Percentiles rank a stretch among this genome's conserved stretches.
These are phyloP conservation scores for Neopipo cinnamomea DNA, from an alignment of 2,113 vertebrate species.

Conservation along the genomic window DNA sequence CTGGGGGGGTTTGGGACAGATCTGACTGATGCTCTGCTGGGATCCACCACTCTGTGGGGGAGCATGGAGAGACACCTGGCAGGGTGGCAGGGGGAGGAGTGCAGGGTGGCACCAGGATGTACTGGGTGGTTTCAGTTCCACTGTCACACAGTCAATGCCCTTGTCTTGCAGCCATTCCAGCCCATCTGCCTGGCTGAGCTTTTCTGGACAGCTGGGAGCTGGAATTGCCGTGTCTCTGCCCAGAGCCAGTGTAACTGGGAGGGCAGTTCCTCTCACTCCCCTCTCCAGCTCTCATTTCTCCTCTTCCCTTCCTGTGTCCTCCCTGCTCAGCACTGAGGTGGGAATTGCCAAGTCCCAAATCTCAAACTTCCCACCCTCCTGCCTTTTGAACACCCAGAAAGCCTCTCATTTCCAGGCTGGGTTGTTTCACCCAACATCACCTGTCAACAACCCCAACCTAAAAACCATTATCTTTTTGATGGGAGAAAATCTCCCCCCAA, in stretches of 20 bases:
- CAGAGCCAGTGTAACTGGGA: background rate
- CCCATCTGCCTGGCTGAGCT: background rate
- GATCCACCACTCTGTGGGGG: accelerated
- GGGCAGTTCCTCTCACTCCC: background rate
- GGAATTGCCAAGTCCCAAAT: background rate
- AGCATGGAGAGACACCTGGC: background rate
- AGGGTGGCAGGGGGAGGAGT: background rate
- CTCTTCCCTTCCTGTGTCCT: background rate
- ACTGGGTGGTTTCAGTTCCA: background rate
- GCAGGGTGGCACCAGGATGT: background rate
- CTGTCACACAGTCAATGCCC: background rate
- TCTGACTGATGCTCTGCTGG: no score
- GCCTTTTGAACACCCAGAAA: background rate
- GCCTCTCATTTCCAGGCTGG: background rate
- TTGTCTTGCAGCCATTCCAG: background rate
- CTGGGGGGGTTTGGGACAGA: background rate
- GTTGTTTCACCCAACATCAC: background rate
- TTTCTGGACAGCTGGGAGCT: background rate
- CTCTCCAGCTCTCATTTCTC: background rate
- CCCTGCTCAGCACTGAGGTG: background rate
- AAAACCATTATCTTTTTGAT: background rate
- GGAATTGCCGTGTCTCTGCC: background rate
- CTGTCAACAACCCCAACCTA: background rate
- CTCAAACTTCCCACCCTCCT: background rate
- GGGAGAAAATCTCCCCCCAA: background rate